Base-by-base conservation (phyloP, 2,797 vertebrate species). In the Lutjanus campechanus region DNA sequence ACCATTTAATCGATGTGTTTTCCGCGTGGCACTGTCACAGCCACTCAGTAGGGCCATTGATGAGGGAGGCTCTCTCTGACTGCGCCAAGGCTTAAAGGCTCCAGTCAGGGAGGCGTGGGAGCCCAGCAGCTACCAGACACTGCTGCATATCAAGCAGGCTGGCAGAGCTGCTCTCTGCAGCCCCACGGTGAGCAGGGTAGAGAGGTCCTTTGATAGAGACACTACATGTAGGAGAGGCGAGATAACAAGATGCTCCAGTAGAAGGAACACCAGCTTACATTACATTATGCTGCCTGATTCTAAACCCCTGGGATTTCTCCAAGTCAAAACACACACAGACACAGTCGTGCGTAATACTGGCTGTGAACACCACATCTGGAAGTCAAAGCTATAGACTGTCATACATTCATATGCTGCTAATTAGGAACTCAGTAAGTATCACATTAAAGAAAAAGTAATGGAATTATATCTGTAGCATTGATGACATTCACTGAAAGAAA, bases 91-190 rank as follows among this genome's bases (percentile, higher is more conserved):
- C 91, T 91, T 92, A 92, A 93, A 93, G 90, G 90, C 83, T 94
- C 86, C 89, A 92, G 91, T 93, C 90, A 90, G 88, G 87, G 84
- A 92, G 84, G 90, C 79, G 85, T 89, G 83, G 84, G 91, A 90
- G 85, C 85, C 84, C 87, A 89, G 90, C 86, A 92, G 93, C 77
- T 83, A 90, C 90, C 89, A 93, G 88, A 90, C 92, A 80, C 88
- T 79, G 84, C 88, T 92, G 92, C 92, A 93, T 95, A 93, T 93
- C 90, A 95, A 95, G 90, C 92, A 93, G 91, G 83, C 89, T 86
- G 87, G 87, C 77, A 87, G 80, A 83, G 83, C 68, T 76, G 78
- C 89, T 92, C 81, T 82, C 87, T 88, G 88, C 87, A 89, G 89
- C 84, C 87, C 83, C 83, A 85, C 59, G 58, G 74, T 81, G 88